These are phyloP conservation scores for Papilio xuthus DNA, from an alignment of 1,140 invertebrate genomes.

Conservation along the genomic window DNA sequence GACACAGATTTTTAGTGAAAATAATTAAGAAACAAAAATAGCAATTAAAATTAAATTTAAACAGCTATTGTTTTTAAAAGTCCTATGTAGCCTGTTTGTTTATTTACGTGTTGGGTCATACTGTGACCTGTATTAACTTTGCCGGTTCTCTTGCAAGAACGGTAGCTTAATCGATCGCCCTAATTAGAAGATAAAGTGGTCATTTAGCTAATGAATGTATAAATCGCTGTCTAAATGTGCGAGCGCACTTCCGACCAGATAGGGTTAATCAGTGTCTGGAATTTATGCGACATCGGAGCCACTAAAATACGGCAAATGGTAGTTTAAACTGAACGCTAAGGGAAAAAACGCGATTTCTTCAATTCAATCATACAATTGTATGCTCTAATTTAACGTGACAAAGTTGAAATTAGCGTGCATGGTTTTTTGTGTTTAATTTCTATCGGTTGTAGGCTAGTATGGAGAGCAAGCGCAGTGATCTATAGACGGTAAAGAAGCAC, in stretches of 20 bases:
- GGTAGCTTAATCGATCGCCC: constrained; percentile 58
- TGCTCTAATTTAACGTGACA: constrained; percentile 41
- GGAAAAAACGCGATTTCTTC: constrained; percentile 57
- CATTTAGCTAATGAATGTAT: constrained; percentile 77
- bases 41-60: background rate
- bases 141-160: constrained; percentile 35
- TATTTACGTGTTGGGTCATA: constrained; percentile 4
- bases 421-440: constrained; percentile 56
- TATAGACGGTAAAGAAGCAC: constrained; percentile 68
- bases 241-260: constrained; percentile 63
- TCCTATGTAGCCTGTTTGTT: background rate
- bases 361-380: constrained; percentile 38
- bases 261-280: constrained; percentile 66
- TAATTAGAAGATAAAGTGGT: constrained; percentile 70
- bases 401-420: constrained; percentile 41
- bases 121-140: constrained; percentile 34
- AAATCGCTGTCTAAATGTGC: constrained; percentile 63
- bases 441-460: constrained; percentile 67
- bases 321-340: constrained; percentile 54
- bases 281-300: constrained; percentile 62
- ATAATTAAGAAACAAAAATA: too few relatives aligned
- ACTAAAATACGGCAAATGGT: constrained; percentile 66
- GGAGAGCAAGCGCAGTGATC: constrained; percentile 72
- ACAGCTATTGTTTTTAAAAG: background rate
- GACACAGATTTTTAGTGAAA: too few relatives aligned